Conservation (phyloP, 2,113 vertebrate genomes). For the Charadrius vociferus region DNA sequence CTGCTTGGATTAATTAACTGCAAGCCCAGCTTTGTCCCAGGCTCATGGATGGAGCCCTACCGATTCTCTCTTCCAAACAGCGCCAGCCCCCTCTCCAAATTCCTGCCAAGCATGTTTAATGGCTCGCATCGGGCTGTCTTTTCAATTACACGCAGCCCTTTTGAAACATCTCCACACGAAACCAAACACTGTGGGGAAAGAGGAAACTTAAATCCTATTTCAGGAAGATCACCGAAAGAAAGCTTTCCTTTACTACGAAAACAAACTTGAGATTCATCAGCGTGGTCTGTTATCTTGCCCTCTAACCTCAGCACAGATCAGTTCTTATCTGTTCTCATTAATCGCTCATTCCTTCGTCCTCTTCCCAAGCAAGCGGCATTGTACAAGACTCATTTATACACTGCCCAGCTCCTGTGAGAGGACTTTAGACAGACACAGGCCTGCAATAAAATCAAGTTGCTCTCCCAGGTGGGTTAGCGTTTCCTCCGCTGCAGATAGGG, state of each 20-base stretch:
- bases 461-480: slow-evolving; percentile 20
- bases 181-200: background rate
- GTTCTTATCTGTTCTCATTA: background rate
- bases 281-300: background rate
- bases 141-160: slow-evolving; percentile 2
- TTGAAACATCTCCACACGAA: background rate
- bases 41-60: background rate
- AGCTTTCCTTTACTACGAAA: background rate
- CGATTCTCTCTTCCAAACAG: background rate
- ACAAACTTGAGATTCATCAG: background rate
- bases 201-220: background rate
- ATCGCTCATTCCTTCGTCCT: background rate
- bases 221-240: background rate
- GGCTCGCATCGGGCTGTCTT: background rate
- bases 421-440: background rate
- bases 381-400: background rate
- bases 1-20: background rate
- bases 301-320: background rate
- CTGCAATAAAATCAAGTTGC: slow-evolving; percentile 33
- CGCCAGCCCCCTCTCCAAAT: background rate
- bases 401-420: background rate
- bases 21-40: background rate
- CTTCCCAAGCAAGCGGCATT: background rate
- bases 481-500: slow-evolving; percentile 31
- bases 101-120: background rate